Evolutionary conservation across 2,113 vertebrate species (phyloP).

Genomic region (Orthochromis malagaraziensis): DNA sequence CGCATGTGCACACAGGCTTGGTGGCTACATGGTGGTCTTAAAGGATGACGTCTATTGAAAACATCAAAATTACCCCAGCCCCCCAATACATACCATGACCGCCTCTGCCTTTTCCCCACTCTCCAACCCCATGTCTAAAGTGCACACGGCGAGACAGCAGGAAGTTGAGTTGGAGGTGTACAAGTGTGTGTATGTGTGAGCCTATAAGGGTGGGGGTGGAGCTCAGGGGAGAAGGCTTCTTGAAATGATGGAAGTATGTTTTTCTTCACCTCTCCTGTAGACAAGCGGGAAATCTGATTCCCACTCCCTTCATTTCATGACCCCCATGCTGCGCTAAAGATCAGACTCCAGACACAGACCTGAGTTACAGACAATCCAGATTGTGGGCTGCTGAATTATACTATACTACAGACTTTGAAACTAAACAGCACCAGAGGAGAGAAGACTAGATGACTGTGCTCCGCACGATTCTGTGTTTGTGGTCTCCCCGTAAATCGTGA

Average conservation of each 20-base stretch:
- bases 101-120: background rate
- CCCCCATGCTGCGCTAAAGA: conserved; percentile 16
- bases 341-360: conserved; percentile 24
- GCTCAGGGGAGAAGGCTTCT: conserved; percentile 1
- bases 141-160: conserved; percentile 54
- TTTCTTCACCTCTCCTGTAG: conserved; percentile 52
- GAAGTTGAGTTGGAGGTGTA: conserved; percentile 45
- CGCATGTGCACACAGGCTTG: background rate
- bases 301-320: conserved; percentile 8
- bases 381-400: conserved; percentile 42
- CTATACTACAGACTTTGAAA: conserved; percentile 18
- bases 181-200: background rate
- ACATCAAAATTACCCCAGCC: background rate
- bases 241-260: conserved; percentile 56
- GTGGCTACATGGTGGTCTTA: background rate
- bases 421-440: background rate
- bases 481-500: conserved; percentile 23
- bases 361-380: conserved; percentile 44
- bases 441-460: background rate
- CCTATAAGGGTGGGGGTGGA: background rate
- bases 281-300: conserved; percentile 37
- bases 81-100: background rate
- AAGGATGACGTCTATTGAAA: conserved; percentile 20
- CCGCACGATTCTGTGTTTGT: conserved; percentile 7
- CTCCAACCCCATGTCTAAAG: conserved; percentile 16